Conservation (phyloP, 2,113 vertebrate genomes). For the Apus apus region DNA sequence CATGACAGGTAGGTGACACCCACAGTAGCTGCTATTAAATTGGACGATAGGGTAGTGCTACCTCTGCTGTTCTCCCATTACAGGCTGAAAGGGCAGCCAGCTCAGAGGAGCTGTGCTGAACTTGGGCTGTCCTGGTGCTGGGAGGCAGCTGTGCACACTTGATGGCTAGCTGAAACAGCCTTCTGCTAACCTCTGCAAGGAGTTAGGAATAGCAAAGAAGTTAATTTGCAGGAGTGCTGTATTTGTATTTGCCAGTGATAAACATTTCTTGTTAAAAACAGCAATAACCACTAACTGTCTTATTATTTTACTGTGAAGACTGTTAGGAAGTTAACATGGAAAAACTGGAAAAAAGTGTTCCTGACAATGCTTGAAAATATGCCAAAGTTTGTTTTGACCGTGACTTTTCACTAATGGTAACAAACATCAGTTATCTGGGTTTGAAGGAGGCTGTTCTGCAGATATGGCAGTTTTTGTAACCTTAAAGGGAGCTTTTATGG, state of each 20-base stretch:
- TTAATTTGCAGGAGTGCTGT: background rate
- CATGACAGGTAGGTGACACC: constrained; percentile 18
- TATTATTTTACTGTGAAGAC: background rate
- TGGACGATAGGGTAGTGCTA: background rate
- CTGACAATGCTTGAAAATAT: background rate
- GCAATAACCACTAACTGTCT: background rate
- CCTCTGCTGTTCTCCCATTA: background rate
- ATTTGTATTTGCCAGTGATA: background rate
- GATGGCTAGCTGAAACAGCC: background rate
- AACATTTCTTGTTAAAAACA: background rate
- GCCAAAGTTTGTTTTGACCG: background rate
- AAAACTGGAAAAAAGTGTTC: background rate
- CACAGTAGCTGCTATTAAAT: background rate
- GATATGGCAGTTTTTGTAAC: background rate
- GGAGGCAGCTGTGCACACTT: background rate
- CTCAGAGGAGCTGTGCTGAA: background rate
- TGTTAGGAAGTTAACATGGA: background rate
- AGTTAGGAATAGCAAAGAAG: background rate
- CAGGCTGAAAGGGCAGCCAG: background rate
- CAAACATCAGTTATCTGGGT: background rate
- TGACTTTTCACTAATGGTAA: background rate
- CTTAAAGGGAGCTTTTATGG: background rate
- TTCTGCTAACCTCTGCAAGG: background rate
- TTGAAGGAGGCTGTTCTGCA: background rate
- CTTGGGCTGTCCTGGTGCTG: background rate